Evolutionary conservation across 1,140 invertebrate genomes (phyloP).

Genomic region (Cyphomyrmex costatus): DNA sequence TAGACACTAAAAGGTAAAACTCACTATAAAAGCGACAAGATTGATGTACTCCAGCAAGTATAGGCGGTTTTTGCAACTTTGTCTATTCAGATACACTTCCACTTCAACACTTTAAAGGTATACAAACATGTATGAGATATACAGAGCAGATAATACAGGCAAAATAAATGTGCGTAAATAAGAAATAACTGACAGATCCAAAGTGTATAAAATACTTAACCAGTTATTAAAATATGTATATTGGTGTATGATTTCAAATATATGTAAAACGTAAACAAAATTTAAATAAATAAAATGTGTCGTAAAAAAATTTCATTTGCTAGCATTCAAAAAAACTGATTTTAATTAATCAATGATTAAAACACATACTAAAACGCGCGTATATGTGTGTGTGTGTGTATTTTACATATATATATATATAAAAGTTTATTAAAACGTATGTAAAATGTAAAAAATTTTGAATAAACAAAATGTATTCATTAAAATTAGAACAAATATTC

Average conservation of each 20-base stretch:
- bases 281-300: background rate
- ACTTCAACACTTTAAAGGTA: conserved; percentile 26
- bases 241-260: background rate
- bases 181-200: conserved; percentile 1
- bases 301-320: no score
- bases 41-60: conserved; percentile 42
- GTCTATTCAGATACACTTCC: conserved; percentile 20
- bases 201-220: conserved; percentile 32
- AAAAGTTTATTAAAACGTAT: background rate
- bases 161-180: background rate
- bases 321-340: no score
- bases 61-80: conserved; percentile 50
- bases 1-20: conserved; percentile 32
- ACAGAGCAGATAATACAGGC: background rate
- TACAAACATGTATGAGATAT: background rate
- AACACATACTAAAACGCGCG: no score
- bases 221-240: background rate
- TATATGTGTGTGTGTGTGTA: no score
- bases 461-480: background rate
- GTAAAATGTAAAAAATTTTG: background rate
- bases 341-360: no score
- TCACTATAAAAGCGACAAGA: conserved; percentile 50
- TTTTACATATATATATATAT: no score
- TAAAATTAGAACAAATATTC: background rate
- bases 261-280: background rate